Conservation (phyloP, 2,797 vertebrate species). For the Siniperca undulata region DNA sequence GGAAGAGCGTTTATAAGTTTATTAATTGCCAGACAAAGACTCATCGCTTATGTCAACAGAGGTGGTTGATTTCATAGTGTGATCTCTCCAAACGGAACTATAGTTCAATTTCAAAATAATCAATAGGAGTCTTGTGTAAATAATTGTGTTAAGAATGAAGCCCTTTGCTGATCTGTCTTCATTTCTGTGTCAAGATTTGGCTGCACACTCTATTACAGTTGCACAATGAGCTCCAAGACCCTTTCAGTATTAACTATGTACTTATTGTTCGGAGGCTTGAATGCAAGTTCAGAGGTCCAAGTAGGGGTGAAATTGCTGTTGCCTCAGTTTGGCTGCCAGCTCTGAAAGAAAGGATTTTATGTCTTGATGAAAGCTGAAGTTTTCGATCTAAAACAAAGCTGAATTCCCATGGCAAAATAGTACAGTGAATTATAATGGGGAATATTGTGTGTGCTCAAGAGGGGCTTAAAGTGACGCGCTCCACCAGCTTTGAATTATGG, state of each 20-base stretch:
- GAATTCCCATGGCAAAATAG: neutral
- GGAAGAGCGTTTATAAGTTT: neutral
- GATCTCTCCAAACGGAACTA: neutral
- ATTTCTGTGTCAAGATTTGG: neutral
- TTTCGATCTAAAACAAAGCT: slow-evolving; percentile 1
- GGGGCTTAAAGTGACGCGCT: neutral
- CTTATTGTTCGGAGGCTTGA: neutral
- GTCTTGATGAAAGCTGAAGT: slow-evolving; percentile 36
- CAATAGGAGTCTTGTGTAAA: neutral
- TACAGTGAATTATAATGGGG: slow-evolving; percentile 10
- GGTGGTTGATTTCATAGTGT: too few species aligned
- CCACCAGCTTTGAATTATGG: slow-evolving; percentile 39
- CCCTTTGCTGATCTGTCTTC: neutral
- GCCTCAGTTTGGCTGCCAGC: slow-evolving; percentile 39
- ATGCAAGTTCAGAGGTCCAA: slow-evolving; percentile 41
- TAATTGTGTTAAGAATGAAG: neutral
- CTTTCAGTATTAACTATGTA: neutral
- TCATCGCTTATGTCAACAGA: neutral
- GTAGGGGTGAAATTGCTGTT: slow-evolving; percentile 27
- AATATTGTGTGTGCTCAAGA: neutral
- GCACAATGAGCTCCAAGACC: neutral
- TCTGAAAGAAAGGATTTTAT: slow-evolving; percentile 40
- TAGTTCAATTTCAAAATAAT: neutral
- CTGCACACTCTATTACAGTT: neutral
- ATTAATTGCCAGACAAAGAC: neutral